These are phyloP conservation scores for Colostygia pectinataria DNA, from an alignment of 2,888 invertebrate species.

Conservation along the genomic window DNA sequence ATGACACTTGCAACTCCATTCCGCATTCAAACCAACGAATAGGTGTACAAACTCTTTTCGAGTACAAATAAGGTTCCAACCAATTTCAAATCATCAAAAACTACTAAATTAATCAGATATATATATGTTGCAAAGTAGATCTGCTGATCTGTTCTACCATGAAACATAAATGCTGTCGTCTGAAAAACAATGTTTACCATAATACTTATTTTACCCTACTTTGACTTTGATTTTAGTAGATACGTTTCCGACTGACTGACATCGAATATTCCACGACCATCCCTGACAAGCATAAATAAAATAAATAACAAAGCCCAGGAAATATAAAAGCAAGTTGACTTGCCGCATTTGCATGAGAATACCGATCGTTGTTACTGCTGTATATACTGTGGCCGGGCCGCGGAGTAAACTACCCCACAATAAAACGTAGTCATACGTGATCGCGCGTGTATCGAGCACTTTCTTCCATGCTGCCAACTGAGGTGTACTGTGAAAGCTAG, in stretches of 20 bases:
- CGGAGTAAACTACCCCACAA: slow-evolving; percentile 22
- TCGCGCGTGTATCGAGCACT: slow-evolving; percentile 19
- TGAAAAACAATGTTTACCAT: no score
- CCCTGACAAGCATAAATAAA: slow-evolving; percentile 5
- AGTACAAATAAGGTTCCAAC: no score
- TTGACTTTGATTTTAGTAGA: no score
- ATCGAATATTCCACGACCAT: background rate
- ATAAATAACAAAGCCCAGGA: slow-evolving; percentile 11
- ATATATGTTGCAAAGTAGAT: no score
- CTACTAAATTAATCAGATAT: no score
- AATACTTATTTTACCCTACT: no score
- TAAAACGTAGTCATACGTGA: slow-evolving; percentile 34
- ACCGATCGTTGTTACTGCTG: background rate
- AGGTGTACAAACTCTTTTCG: no score
- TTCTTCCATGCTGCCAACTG: slow-evolving; percentile 8
- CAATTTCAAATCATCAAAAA: no score
- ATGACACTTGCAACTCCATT: no score
- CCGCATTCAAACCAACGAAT: no score
- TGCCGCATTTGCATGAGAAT: slow-evolving; percentile 16
- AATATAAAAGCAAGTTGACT: slow-evolving; percentile 10
- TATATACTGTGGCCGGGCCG: slow-evolving; percentile 5
- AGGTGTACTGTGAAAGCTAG: slow-evolving; percentile 15
- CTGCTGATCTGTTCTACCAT: no score
- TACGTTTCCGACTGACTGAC: background rate
- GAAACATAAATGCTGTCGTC: no score